Conservation (phyloP, 2,888 invertebrate species). For the Stenotaenia linearis region DNA sequence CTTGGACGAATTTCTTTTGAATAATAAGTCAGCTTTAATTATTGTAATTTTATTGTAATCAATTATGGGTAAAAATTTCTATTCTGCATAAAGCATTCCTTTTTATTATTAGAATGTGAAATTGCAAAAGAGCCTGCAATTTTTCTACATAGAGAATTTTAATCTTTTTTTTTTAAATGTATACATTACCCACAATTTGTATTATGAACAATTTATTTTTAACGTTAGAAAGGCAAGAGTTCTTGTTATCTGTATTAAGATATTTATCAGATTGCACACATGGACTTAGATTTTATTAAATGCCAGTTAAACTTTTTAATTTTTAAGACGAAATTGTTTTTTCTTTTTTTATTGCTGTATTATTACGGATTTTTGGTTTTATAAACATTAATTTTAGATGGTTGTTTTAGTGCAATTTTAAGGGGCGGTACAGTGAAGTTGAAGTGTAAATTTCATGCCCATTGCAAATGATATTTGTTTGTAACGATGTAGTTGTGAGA, state of each 20-base stretch:
- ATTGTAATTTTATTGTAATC: slow-evolving; percentile 10
- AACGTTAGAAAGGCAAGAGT: slow-evolving; percentile 2
- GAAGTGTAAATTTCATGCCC: neutral
- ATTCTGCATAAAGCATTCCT: neutral
- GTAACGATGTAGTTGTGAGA: neutral
- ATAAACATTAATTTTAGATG: neutral
- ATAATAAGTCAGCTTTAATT: neutral
- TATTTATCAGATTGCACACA: neutral
- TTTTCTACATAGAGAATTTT: neutral
- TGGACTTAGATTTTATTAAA: neutral
- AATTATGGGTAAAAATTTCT: neutral
- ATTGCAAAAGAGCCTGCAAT: neutral
- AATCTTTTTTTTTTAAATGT: neutral
- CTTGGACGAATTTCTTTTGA: neutral
- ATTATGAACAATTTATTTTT: neutral
- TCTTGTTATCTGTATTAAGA: neutral
- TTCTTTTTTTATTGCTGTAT: neutral
- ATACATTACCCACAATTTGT: slow-evolving; percentile 10
- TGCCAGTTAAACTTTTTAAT: neutral
- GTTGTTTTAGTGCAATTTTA: neutral
- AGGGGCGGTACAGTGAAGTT: neutral
- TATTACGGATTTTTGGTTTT: neutral
- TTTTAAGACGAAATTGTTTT: neutral
- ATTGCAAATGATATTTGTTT: neutral
- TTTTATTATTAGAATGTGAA: neutral